Base-by-base conservation (phyloP, 2,113 vertebrate species). In the Indri indri region DNA sequence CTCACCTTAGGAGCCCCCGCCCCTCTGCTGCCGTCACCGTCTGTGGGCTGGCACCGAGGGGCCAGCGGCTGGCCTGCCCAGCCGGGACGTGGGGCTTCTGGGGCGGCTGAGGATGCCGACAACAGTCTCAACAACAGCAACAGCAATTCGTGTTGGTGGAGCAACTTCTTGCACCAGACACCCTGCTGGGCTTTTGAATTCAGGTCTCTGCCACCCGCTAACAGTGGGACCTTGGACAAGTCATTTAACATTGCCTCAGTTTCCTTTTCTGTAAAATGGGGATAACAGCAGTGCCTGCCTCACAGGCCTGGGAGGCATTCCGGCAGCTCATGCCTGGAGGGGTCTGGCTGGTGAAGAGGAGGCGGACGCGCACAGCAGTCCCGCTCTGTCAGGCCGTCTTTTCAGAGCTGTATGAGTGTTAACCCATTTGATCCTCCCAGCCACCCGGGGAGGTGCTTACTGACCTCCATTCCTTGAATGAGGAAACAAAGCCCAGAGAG, bases 91-190 rank as follows among this genome's bases (percentile, higher is more conserved):
- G 0, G 45, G 25, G 0, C 25, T 27, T 27, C 34, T 4, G 32
- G 0, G 6, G 9, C 61, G 82, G n/a, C 59, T 2, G 5, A 82
- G 88, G n/a, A 65, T 12, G 12, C n/a, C 11, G 54, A 32, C 73
- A 45, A 20, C 68, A 18, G 14, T n/a, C 52, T 54, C 57, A 4
- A 17, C 27, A 22, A 79, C 42, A 37, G 30, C 25, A 73, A 22
- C 2, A 2, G 65, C 0, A 9, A 1, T 47, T 2, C 0, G 0
- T 17, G 34, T 34, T n/a, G 5, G 1, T 4, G 3, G 12, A 80
- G 34, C 22, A 12, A 40, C 63, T 61, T 61, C 22, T 37, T 25
- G 5, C 11, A 10, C 30, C 25, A 42, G 73, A 40, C 50, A 4
- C 50, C 13, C 50, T 3, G 27, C 65, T 74, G 1, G n/a, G 52